Conservation (phyloP, 1,140 invertebrate species). For the Panonychus citri region DNA sequence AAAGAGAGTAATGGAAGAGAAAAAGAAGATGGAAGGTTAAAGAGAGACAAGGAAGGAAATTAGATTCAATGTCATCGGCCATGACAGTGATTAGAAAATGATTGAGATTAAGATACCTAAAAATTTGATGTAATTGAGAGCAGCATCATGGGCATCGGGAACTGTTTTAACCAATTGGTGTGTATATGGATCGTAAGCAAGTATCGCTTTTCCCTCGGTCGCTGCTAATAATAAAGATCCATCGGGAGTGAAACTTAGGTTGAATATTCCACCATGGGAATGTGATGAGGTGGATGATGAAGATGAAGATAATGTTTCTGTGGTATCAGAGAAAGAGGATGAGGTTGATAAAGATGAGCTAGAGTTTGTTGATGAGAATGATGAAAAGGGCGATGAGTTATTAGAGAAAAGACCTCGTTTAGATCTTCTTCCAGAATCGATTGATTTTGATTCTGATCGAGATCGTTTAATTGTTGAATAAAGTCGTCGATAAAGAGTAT, state of each 20-base stretch:
- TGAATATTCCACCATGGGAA: slow-evolving; percentile 1
- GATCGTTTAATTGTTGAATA: background rate
- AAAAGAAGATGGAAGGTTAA: background rate
- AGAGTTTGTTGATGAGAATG: too few relatives aligned
- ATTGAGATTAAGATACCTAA: background rate
- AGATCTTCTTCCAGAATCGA: slow-evolving; percentile 15
- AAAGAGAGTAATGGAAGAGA: background rate
- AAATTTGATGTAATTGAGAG: slow-evolving; percentile 61
- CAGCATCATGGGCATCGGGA: slow-evolving; percentile 58
- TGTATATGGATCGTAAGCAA: slow-evolving; percentile 65
- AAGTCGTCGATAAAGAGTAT: background rate
- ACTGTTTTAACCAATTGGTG: slow-evolving; percentile 46
- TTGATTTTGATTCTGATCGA: background rate
- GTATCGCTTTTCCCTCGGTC: slow-evolving; percentile 64
- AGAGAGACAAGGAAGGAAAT: background rate
- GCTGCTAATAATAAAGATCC: slow-evolving; percentile 62
- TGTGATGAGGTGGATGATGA: background rate
- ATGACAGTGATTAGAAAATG: background rate
- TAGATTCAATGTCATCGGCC: background rate
- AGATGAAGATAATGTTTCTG: too few relatives aligned
- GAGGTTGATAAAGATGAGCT: background rate
- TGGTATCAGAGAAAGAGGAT: too few relatives aligned
- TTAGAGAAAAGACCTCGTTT: background rate
- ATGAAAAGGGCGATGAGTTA: background rate
- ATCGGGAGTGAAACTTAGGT: slow-evolving; percentile 19